phyloP scores from a whole-genome alignment of 2,888 invertebrate species.

The Synergus itoensis region DNA sequence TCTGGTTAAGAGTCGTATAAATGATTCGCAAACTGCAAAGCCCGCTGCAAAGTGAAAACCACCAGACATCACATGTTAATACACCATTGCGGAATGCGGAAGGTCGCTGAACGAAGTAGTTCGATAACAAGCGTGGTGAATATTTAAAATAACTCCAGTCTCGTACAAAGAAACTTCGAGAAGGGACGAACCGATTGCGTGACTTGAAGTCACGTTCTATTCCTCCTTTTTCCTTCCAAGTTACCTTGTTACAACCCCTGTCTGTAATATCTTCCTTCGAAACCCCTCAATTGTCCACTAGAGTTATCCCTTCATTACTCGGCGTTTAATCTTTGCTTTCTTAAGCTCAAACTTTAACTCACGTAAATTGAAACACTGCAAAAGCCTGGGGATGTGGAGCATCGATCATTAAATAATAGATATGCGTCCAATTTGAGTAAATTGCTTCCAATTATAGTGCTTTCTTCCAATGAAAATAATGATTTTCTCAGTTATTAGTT shows the following conservation, averaged over 20 bases:
- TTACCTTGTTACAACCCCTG: conserved; percentile 38
- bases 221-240: conserved; percentile 23
- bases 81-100: conserved; percentile 54
- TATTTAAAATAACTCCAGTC: conserved; percentile 59
- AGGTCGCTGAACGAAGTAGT: conserved; percentile 55
- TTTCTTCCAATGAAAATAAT: not conserved
- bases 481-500: not conserved
- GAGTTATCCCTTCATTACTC: conserved; percentile 10
- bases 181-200: conserved; percentile 30
- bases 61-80: conserved; percentile 46
- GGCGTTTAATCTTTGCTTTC: conserved; percentile 28
- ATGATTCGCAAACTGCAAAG: not conserved
- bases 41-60: conserved; percentile 7
- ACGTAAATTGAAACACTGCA: not conserved
- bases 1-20: conserved; percentile 1
- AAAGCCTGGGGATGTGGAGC: conserved; percentile 28
- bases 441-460: not conserved
- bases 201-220: conserved; percentile 23
- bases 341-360: conserved; percentile 1
- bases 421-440: not conserved
- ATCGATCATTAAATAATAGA: not conserved
- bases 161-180: not conserved
- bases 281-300: conserved; percentile 33
- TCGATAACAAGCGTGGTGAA: conserved; percentile 58
- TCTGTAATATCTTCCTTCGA: conserved; percentile 3